These are phyloP conservation scores for Pardosa pseudoannulata DNA, from an alignment of 2,888 invertebrate species.

Conservation along the genomic window DNA sequence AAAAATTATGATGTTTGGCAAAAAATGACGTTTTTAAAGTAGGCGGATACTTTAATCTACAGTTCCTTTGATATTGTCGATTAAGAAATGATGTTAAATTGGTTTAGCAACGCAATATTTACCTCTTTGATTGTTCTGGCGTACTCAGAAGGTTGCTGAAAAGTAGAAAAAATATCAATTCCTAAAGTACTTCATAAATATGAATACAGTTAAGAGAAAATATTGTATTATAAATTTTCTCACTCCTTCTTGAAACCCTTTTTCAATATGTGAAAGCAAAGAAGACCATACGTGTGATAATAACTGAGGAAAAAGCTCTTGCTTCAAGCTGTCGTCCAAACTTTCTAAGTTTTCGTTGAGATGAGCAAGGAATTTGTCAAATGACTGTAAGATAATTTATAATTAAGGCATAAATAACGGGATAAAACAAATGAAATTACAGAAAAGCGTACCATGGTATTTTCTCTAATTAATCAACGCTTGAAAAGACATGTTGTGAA, in stretches of 20 bases:
- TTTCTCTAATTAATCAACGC: no score
- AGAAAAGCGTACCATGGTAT: no score
- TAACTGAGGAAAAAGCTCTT: conserved; percentile 31
- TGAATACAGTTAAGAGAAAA: no score
- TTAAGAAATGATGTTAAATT: no score
- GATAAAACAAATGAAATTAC: no score
- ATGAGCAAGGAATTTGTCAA: conserved; percentile 26
- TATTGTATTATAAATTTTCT: neutral
- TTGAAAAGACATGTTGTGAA: no score
- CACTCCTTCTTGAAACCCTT: conserved; percentile 61
- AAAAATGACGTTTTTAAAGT: no score
- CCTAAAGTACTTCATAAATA: no score
- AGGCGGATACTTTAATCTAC: no score
- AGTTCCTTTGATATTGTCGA: no score
- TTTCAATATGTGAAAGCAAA: conserved; percentile 30
- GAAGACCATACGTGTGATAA: conserved; percentile 33
- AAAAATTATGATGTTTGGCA: no score
- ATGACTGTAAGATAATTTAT: neutral
- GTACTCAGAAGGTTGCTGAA: conserved; percentile 57
- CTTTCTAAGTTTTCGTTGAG: conserved; percentile 42
- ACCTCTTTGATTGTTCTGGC: conserved; percentile 49
- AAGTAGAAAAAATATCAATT: neutral
- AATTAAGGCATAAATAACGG: no score
- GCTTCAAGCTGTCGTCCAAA: conserved; percentile 23
- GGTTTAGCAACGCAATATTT: neutral